Percentiles rank a stretch among this genome's conserved stretches.
Evolutionary conservation across 2,797 vertebrate species (phyloP).

Genomic region (Rhynchotus rufescens): DNA sequence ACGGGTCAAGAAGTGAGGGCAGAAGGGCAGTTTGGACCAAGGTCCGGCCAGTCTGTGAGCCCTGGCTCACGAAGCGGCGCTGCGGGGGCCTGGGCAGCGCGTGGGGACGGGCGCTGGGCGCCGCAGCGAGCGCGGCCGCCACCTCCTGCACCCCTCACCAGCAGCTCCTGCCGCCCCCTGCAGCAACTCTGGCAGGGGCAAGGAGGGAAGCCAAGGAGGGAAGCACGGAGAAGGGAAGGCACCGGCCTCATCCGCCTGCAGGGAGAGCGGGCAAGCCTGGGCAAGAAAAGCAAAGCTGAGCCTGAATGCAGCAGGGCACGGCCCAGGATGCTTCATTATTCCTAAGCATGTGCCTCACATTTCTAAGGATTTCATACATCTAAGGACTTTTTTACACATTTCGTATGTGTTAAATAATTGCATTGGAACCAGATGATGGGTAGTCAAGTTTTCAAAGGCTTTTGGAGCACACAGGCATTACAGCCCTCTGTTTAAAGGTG

Average conservation of each 20-base stretch:
- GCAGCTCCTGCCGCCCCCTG: no score
- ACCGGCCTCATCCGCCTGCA: not conserved
- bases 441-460: not conserved
- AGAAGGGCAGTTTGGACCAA: no score
- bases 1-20: not conserved
- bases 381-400: not conserved
- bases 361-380: not conserved
- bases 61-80: no score
- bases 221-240: not conserved
- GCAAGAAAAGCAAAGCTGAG: not conserved
- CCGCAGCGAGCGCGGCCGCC: no score
- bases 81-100: no score
- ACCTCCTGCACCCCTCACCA: no score
- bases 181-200: no score
- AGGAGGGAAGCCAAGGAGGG: no score
- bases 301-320: not conserved
- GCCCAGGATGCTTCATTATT: not conserved
- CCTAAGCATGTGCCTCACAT: not conserved
- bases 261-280: not conserved
- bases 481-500: not conserved
- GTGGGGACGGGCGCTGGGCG: no score
- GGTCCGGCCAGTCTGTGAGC: no score
- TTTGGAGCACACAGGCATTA: not conserved
- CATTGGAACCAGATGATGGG: not conserved
- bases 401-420: not conserved